Evolutionary conservation across 2,888 invertebrate genomes (phyloP).

Genomic region (Zygogramma bicolorata): DNA sequence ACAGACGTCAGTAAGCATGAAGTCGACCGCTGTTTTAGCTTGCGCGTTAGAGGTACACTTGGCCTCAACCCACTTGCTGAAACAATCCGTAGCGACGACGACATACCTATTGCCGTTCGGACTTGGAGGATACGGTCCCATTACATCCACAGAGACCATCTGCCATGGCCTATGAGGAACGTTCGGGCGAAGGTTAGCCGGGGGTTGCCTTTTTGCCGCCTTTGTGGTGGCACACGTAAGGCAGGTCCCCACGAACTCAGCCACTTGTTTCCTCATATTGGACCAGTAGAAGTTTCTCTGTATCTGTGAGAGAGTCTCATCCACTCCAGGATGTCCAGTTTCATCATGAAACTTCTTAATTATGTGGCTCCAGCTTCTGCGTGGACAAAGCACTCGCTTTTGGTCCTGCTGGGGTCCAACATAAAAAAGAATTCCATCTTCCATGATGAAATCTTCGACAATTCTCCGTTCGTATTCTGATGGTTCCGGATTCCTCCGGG

Average conservation of each 20-base stretch:
- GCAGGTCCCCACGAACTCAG: neutral
- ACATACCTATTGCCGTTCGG: neutral
- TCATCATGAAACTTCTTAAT: neutral
- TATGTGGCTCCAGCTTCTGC: neutral
- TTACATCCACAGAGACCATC: neutral
- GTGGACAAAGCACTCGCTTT: neutral
- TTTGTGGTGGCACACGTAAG: neutral
- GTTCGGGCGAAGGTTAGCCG: neutral
- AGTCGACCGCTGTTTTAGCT: neutral
- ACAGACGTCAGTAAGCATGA: neutral
- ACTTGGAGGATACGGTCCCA: neutral
- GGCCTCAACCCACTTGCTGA: neutral
- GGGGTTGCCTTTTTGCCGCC: too few species aligned
- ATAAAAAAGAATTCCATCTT: neutral
- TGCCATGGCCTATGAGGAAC: neutral
- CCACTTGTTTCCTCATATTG: neutral
- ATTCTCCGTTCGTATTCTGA: neutral
- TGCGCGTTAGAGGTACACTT: neutral
- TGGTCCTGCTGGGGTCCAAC: neutral
- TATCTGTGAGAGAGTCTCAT: neutral
- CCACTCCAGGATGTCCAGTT: neutral
- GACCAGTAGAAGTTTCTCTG: neutral
- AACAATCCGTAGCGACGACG: neutral
- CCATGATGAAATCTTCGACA: neutral
- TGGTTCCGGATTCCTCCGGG: neutral